Percentiles rank a stretch among this genome's conserved stretches.
Evolutionary conservation across 2,797 vertebrate species (phyloP).

Genomic region (Sebastes oblongus): DNA sequence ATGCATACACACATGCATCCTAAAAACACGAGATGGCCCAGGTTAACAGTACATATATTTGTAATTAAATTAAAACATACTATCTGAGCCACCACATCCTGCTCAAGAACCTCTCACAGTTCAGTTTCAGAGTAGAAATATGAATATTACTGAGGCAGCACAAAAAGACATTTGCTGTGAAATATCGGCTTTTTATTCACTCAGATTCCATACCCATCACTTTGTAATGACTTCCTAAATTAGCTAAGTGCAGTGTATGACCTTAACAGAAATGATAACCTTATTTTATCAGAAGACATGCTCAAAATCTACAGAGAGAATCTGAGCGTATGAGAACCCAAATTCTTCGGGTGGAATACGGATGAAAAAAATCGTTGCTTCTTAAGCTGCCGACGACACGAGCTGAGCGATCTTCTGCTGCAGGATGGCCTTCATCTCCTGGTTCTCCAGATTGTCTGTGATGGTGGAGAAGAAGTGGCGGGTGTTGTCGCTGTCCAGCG

Average conservation of each 20-base stretch:
- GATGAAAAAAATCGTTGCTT: not conserved
- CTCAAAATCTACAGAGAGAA: not conserved
- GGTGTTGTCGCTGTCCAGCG: constrained; percentile 86
- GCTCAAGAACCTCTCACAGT: not conserved
- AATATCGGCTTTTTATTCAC: constrained; percentile 14
- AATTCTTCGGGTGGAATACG: no score
- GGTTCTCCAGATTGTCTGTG: constrained; percentile 79
- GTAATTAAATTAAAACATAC: not conserved
- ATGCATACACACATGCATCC: not conserved
- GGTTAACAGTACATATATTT: not conserved
- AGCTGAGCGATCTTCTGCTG: constrained; percentile 91
- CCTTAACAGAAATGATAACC: not conserved
- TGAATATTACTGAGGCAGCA: not conserved
- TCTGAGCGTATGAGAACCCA: not conserved
- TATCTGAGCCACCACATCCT: no score
- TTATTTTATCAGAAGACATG: not conserved
- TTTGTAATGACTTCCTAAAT: not conserved
- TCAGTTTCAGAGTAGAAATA: not conserved
- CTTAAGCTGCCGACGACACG: constrained; percentile 33
- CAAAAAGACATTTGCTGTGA: not conserved
- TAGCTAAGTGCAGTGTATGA: not conserved
- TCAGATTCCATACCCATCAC: not conserved
- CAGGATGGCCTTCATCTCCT: constrained; percentile 85
- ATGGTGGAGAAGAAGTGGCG: constrained; percentile 90
- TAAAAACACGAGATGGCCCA: not conserved